phyloP scores from a whole-genome alignment of 1,140 invertebrate species.

The Drosophila ironensis region DNA sequence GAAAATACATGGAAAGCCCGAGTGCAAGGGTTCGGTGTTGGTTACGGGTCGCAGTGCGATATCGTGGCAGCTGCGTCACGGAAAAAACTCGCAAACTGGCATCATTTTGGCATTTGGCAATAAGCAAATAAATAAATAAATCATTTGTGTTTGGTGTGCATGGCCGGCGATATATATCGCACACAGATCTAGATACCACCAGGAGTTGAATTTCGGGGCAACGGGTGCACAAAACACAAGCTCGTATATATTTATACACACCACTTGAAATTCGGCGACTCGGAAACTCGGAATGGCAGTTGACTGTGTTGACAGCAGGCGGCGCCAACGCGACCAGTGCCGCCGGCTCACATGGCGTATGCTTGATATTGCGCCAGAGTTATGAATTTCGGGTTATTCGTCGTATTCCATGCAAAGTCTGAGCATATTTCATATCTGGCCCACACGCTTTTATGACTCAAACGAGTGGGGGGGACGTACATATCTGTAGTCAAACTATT shows the following conservation, averaged over 20 bases:
- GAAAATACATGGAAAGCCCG: constrained; percentile 13
- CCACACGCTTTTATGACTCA: constrained; percentile 33
- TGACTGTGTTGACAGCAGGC: constrained; percentile 39
- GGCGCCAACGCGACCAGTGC: constrained; percentile 48
- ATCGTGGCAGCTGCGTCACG: constrained; percentile 64
- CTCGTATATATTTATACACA: neutral
- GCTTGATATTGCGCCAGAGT: constrained; percentile 43
- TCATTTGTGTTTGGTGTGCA: constrained; percentile 69
- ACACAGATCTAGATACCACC: constrained; percentile 28
- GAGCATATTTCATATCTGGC: constrained; percentile 50
- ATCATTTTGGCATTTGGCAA: constrained; percentile 65
- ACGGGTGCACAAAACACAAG: no score
- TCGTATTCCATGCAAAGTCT: no score
- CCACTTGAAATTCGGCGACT: constrained; percentile 70
- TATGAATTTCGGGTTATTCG: no score
- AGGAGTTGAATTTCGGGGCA: no score
- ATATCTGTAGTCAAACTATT: constrained; percentile 30
- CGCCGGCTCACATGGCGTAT: constrained; percentile 59
- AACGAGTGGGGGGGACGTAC: constrained; percentile 7
- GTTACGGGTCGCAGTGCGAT: constrained; percentile 4
- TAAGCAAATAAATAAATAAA: constrained; percentile 79
- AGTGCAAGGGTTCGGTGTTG: neutral
- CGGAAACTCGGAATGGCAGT: constrained; percentile 68
- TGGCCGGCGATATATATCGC: constrained; percentile 45
- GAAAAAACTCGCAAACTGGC: constrained; percentile 18